Base-by-base conservation (phyloP, 2,888 invertebrate genomes). In the Dysmachus trigonus region DNA sequence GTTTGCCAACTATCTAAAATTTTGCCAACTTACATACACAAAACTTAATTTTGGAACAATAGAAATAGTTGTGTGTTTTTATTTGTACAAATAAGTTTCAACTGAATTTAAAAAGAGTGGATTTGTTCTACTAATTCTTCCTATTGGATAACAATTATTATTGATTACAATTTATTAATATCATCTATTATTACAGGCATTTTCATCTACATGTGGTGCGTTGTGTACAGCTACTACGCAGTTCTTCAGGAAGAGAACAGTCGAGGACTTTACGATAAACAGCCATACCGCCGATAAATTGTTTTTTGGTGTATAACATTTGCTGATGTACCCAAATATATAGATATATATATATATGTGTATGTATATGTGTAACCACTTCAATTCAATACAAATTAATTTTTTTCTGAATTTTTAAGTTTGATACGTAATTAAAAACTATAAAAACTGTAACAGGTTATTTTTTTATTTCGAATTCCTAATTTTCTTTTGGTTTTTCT, bases 211-310 rank as follows among this genome's bases (percentile, higher is more conserved):
- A 94, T 96, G 91, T 97, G 97, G 97, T 93, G 95, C 89, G 96
- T 97, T 83, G 96, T 96, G 82, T 97, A 95, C 93, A 97, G 96
- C 90, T 96, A 96, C 91, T 97, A 96, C 91, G 93, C 95, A 88
- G 93, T 96, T 62, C 93, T 94, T 88, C 94, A 95, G 88, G 96
- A 96, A 89, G 94, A 95, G 87, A 95, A 95, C 89, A 94, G 95
- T 89, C 92, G 95, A 87, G 96, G 96, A 73, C 93, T 95, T n/a
- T 96, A 96, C 92, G 93, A 94, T 88, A 95, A 95, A 90, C 95
- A 95, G 87, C 95, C 96, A 0, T 96, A 96, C 90, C 90, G 92
- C 87, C 91, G 92, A 88, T 92, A 90, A 90, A 74, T 3, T 41
- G 15, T 41, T 18, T 62, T 4, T 62, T n/a, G n/a, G 2, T 22